Evolutionary conservation across 2,888 invertebrate species (phyloP), one percentile per base, ranked within the genome.

Genomic region (Apocheima hispidaria): DNA sequence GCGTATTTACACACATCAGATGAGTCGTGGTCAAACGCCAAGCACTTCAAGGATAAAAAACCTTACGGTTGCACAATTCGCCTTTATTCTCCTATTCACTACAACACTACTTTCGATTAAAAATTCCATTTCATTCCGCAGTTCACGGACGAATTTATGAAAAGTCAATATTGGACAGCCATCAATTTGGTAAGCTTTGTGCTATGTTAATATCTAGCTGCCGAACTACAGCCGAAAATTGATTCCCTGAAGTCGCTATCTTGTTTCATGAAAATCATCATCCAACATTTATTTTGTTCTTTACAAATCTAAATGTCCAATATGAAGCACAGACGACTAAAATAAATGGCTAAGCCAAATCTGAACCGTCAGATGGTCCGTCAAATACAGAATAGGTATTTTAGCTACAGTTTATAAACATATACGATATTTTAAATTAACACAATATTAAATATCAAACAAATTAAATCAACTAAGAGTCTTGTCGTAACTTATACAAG

Each of bases 401-500:
- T 36, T 14, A 14, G 10, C 12, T 12, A 35, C 14, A 5, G 4
- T 38, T 3, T 18, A 16, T 10, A 20, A 18, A 38, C 7, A 20
- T 4, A 0, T 18, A 10, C 20, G 21, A n/a, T n/a, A 50, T 43
- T 44, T 30, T n/a, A n/a, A 18, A 61, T 59, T 46, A 38, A 30
- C 35, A 48, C 59, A 46, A 35, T 44, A 49, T 26, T 36, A 41
- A 49, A 57, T 38, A 57, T 43, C 46, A 63, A 65, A 60, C 58
- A 65, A 60, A 64, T 63, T 78, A 75, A 77, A 78, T 78, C 69
- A 75, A 63, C 35, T 54, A 26, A 7, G 63, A 75, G 66, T 62
- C 62, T 59, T 55, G 66, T 60, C 65, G 69, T 74, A 68, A 70
- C 61, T 72, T 68, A 63, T 54, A 65, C 65, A 56, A 67, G 74